These are phyloP conservation scores for Thunnus thynnus DNA, from an alignment of 2,113 vertebrate species.

Conservation along the genomic window DNA sequence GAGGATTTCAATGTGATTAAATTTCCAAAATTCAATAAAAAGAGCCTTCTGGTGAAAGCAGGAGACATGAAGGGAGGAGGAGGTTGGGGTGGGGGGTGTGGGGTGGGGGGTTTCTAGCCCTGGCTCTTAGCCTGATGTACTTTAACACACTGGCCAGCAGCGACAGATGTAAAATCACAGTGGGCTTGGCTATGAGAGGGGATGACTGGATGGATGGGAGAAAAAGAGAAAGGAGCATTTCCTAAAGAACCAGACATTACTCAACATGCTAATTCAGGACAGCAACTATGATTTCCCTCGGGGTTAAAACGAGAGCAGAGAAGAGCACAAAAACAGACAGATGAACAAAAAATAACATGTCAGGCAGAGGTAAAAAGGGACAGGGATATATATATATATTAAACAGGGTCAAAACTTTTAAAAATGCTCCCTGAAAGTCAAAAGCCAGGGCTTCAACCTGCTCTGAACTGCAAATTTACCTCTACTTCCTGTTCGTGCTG, in stretches of 20 bases:
- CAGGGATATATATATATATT: no score
- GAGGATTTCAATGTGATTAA: slow-evolving; percentile 9
- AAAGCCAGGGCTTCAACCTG: no score
- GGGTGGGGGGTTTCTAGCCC: background rate
- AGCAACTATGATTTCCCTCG: slow-evolving; percentile 59
- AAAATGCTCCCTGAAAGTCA: no score
- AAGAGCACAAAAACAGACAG: slow-evolving; percentile 66
- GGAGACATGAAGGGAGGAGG: background rate
- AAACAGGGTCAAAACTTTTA: no score
- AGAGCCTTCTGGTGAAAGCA: slow-evolving; percentile 1
- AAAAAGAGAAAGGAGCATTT: slow-evolving; percentile 36
- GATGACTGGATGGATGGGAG: slow-evolving; percentile 39
- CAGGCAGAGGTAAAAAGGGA: no score
- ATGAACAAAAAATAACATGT: background rate
- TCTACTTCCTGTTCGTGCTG: no score
- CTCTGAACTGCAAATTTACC: no score
- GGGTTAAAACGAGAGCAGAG: slow-evolving; percentile 51
- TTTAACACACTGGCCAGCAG: slow-evolving; percentile 38
- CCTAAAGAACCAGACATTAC: slow-evolving; percentile 82
- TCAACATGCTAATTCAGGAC: slow-evolving; percentile 80
- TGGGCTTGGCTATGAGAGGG: slow-evolving; percentile 1
- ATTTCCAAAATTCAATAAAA: slow-evolving; percentile 25
- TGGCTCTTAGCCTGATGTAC: background rate
- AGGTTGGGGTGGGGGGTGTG: background rate
- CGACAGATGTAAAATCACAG: slow-evolving; percentile 45